Evolutionary conservation across 1,140 invertebrate genomes (phyloP).

Genomic region (Paramacrobiotus metropolitanus): DNA sequence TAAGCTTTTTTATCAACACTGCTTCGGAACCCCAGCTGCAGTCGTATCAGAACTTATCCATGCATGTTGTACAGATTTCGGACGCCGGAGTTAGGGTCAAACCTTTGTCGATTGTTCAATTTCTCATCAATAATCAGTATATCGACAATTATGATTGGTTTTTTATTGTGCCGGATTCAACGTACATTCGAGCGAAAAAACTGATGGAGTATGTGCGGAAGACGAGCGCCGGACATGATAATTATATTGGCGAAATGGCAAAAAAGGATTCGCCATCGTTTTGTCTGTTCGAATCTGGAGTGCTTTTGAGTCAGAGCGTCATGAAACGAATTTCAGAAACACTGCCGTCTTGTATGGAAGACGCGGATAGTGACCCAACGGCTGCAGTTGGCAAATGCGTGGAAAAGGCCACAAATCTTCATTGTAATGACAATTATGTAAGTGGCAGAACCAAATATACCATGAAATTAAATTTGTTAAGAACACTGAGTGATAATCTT

Average conservation of each 20-base stretch:
- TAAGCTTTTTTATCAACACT: conserved; percentile 46
- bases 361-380: not conserved
- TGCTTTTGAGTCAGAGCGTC: conserved; percentile 12
- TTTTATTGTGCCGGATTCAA: conserved; percentile 53
- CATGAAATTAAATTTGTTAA: no score
- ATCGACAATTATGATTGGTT: conserved; percentile 70
- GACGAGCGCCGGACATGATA: conserved; percentile 52
- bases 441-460: no score
- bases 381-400: not conserved
- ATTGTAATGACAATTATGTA: not conserved
- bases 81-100: conserved; percentile 19
- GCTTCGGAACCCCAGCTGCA: conserved; percentile 25
- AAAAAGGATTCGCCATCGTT: conserved; percentile 16
- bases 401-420: not conserved
- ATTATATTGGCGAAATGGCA: conserved; percentile 39
- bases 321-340: not conserved
- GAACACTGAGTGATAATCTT: no score
- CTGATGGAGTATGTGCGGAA: conserved; percentile 40
- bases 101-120: conserved; percentile 45
- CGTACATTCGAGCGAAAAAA: conserved; percentile 46
- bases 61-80: conserved; percentile 20
- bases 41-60: conserved; percentile 23
- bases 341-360: not conserved
- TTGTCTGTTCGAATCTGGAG: conserved; percentile 18
- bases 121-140: conserved; percentile 65